A percentile compares a stretch with the other conserved stretches of the same genome.
phyloP scores from a whole-genome alignment of 1,140 invertebrate species.

The Holcopasites calliopsidis region DNA sequence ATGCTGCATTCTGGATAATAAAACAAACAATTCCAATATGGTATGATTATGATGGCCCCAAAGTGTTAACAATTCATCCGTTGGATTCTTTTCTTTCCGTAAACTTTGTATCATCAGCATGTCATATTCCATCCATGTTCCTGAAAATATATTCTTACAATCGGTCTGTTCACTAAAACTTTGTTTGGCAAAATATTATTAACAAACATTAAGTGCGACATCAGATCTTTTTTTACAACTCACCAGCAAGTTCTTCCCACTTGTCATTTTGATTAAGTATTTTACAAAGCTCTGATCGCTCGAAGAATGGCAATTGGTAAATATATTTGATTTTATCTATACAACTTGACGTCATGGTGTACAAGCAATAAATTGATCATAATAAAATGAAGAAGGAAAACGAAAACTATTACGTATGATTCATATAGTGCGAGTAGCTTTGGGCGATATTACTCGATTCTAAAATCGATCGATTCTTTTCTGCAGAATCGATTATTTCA shows the following conservation, averaged over 20 bases:
- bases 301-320: slow-evolving; percentile 86
- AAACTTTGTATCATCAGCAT: slow-evolving; percentile 79
- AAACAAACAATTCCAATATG: slow-evolving; percentile 87
- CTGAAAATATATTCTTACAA: slow-evolving; percentile 60
- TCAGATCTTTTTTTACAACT: slow-evolving; percentile 38
- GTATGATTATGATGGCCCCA: slow-evolving; percentile 92
- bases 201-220: background rate
- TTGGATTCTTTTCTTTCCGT: slow-evolving; percentile 84
- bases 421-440: too few relatives aligned
- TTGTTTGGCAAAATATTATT: background rate
- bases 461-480: too few relatives aligned
- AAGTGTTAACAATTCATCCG: slow-evolving; percentile 85
- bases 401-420: too few relatives aligned
- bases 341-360: slow-evolving; percentile 3
- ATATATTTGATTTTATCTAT: slow-evolving; percentile 79
- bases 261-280: slow-evolving; percentile 88
- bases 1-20: slow-evolving; percentile 86
- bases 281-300: slow-evolving; percentile 85
- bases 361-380: too few relatives aligned
- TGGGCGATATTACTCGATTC: too few relatives aligned
- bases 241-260: slow-evolving; percentile 88
- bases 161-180: background rate
- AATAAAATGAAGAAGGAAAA: too few relatives aligned
- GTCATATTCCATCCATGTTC: slow-evolving; percentile 80
- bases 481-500: too few relatives aligned